Evolutionary conservation across 1,140 invertebrate species (phyloP).

Genomic region (Ladona fulva): DNA sequence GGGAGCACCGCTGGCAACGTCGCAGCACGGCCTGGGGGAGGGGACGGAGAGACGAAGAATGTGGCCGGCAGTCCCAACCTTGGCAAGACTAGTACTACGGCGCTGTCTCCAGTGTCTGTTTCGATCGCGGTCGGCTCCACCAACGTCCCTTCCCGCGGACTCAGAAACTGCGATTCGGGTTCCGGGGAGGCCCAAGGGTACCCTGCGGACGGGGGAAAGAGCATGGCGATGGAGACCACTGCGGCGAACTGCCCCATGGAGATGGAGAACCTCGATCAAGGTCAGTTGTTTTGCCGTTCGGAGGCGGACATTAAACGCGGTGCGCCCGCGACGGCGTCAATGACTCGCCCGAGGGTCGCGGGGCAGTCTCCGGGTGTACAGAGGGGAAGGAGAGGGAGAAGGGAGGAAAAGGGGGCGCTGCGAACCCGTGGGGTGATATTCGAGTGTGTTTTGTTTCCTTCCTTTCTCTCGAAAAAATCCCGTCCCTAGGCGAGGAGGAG

Average conservation of each 20-base stretch:
- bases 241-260: neutral
- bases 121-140: too few relatives aligned
- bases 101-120: too few relatives aligned
- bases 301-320: neutral
- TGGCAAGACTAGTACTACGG: too few relatives aligned
- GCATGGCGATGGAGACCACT: neutral
- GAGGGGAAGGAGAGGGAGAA: too few relatives aligned
- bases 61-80: neutral
- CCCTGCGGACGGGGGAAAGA: neutral
- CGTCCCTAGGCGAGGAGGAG: too few relatives aligned
- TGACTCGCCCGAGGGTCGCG: too few relatives aligned
- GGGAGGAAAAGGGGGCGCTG: too few relatives aligned
- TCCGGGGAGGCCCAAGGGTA: neutral
- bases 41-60: neutral
- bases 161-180: neutral
- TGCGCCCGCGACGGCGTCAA: too few relatives aligned
- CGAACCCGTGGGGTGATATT: too few relatives aligned
- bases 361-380: too few relatives aligned
- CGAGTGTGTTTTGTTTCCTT: too few relatives aligned
- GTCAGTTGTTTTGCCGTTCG: neutral
- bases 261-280: neutral
- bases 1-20: neutral
- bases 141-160: neutral
- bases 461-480: too few relatives aligned
- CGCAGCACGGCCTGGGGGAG: neutral